A percentile compares a stretch with the other conserved stretches of the same genome.
These are phyloP conservation scores for Germaria angustata DNA, from an alignment of 2,888 invertebrate genomes.

Conservation along the genomic window DNA sequence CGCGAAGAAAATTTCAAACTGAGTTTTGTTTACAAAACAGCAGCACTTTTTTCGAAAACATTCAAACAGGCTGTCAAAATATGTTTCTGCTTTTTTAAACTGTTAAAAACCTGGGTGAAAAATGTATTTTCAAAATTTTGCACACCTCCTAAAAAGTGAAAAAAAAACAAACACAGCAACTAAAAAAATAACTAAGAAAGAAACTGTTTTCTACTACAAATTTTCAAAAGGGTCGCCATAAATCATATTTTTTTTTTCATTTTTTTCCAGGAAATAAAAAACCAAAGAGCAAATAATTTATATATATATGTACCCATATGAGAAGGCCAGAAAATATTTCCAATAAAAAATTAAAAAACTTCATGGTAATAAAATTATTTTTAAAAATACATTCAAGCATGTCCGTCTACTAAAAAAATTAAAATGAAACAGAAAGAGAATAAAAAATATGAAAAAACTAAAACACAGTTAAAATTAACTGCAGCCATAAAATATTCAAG, in stretches of 20 bases:
- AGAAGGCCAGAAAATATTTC: background rate
- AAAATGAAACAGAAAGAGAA: background rate
- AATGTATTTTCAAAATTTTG: constrained; percentile 47
- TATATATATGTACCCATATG: background rate
- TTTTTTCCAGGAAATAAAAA: constrained; percentile 39
- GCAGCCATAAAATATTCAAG: constrained; percentile 38
- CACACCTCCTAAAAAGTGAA: constrained; percentile 42
- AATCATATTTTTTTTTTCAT: constrained; percentile 75
- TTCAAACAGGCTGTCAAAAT: constrained; percentile 59
- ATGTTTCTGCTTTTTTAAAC: constrained; percentile 59
- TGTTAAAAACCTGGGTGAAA: constrained; percentile 39
- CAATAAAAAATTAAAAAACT: constrained; percentile 26
- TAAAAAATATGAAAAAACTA: constrained; percentile 1
- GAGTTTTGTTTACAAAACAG: constrained; percentile 78
- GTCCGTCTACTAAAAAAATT: background rate
- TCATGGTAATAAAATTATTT: constrained; percentile 51
- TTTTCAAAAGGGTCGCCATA: constrained; percentile 76
- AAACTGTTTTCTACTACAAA: constrained; percentile 11
- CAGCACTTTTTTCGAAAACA: constrained; percentile 65
- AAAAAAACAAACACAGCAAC: constrained; percentile 5
- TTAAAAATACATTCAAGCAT: background rate
- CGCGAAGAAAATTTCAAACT: constrained; percentile 76
- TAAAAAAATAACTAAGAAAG: constrained; percentile 10
- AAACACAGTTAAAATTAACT: constrained; percentile 5
- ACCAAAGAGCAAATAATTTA: background rate